Evolutionary conservation across 1,140 invertebrate genomes (phyloP).

Genomic region (Listronotus bonariensis): DNA sequence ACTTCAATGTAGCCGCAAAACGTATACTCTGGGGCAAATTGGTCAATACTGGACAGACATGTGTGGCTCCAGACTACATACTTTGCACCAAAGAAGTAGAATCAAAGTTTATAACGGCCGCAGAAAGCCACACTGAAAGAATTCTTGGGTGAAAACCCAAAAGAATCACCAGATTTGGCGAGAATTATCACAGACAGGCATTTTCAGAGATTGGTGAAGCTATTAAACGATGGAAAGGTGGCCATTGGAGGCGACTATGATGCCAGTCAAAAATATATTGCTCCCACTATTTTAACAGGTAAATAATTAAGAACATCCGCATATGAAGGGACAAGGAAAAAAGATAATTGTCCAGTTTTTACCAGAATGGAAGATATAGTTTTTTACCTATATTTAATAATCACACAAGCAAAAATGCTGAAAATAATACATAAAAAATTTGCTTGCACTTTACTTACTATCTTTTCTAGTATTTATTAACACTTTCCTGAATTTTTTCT

Average conservation of each 20-base stretch:
- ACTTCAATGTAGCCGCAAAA: slow-evolving; percentile 71
- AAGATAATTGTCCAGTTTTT: too few relatives aligned
- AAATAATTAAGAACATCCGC: too few relatives aligned
- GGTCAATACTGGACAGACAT: slow-evolving; percentile 94
- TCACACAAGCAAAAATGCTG: too few relatives aligned
- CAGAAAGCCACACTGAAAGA: slow-evolving; percentile 72
- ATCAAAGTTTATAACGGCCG: slow-evolving; percentile 68
- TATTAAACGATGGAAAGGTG: slow-evolving; percentile 70
- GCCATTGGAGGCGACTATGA: slow-evolving; percentile 79
- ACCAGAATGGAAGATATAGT: too few relatives aligned
- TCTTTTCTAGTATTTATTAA: too few relatives aligned
- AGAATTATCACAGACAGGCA: slow-evolving; percentile 86
- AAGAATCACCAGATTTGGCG: slow-evolving; percentile 79
- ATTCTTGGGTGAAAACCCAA: slow-evolving; percentile 83
- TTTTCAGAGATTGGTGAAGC: slow-evolving; percentile 57
- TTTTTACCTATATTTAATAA: too few relatives aligned
- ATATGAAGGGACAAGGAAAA: too few relatives aligned
- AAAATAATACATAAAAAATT: too few relatives aligned
- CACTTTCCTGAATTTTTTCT: too few relatives aligned
- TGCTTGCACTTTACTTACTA: too few relatives aligned
- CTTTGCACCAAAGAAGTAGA: slow-evolving; percentile 81
- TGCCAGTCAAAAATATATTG: slow-evolving; percentile 75
- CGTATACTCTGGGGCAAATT: slow-evolving; percentile 95
- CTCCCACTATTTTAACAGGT: slow-evolving; percentile 76
- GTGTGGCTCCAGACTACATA: slow-evolving; percentile 96